phyloP scores from a whole-genome alignment of 2,797 vertebrate genomes.

The Acipenser oxyrinchus region DNA sequence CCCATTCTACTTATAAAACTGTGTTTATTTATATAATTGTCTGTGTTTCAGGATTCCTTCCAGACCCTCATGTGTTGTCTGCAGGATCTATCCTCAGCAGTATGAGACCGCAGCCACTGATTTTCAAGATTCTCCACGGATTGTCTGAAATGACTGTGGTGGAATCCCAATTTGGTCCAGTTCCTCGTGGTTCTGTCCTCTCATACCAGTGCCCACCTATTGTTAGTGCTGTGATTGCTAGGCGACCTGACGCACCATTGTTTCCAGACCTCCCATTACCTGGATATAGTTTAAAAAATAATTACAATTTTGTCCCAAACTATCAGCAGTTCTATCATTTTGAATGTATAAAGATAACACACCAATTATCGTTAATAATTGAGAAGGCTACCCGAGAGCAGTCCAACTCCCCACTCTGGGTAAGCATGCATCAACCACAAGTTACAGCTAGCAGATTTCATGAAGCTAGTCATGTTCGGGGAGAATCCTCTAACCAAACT shows the following conservation, averaged over 20 bases:
- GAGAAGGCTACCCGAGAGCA: background rate
- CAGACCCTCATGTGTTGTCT: no score
- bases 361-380: no score
- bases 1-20: no score
- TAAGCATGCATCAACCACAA: constrained; percentile 4
- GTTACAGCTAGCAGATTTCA: constrained; percentile 14
- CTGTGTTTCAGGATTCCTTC: no score
- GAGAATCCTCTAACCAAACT: background rate
- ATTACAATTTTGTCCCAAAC: background rate
- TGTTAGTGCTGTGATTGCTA: background rate
- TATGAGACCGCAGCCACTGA: no score
- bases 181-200: background rate
- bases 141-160: no score
- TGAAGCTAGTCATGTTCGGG: constrained; percentile 10
- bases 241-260: constrained; percentile 4
- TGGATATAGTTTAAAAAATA: background rate
- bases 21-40: no score
- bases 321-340: background rate
- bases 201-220: constrained; percentile 2
- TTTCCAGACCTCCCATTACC: constrained; percentile 12
- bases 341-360: no score
- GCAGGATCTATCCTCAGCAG: no score
- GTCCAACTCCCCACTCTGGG: constrained; percentile 11
- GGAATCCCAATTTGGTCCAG: background rate
- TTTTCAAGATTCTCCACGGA: no score